phyloP scores from a whole-genome alignment of 2,888 invertebrate genomes.

The Temnothorax rugatulus region DNA sequence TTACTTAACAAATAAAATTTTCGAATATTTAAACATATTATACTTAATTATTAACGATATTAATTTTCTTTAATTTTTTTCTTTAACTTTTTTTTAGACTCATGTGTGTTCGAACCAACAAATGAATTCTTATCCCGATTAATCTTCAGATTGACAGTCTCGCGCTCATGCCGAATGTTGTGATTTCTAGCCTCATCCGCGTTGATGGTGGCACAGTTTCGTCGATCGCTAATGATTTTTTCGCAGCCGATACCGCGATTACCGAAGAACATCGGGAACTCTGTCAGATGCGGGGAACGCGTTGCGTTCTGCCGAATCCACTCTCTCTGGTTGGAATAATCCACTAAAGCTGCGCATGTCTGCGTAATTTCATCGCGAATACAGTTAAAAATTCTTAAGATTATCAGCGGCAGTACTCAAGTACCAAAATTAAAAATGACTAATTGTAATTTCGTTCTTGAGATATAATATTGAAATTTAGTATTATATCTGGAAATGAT shows the following conservation, averaged over 20 bases:
- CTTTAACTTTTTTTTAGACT: not conserved
- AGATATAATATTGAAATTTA: not conserved
- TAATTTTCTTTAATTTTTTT: not conserved
- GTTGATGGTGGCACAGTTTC: conserved; percentile 56
- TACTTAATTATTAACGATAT: not conserved
- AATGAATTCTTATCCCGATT: not conserved
- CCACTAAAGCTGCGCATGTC: conserved; percentile 78
- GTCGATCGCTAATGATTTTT: conserved; percentile 42
- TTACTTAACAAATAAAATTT: conserved; percentile 1
- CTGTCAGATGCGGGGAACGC: conserved; percentile 48
- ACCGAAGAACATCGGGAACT: conserved; percentile 52
- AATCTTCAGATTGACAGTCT: conserved; percentile 8
- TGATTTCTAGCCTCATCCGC: conserved; percentile 18
- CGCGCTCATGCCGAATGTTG: not conserved
- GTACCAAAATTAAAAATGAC: not conserved
- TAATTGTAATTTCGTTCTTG: not conserved
- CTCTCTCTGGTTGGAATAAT: conserved; percentile 77
- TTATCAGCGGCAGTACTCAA: not conserved
- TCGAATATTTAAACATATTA: not conserved
- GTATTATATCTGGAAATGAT: not conserved
- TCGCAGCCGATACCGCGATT: conserved; percentile 49
- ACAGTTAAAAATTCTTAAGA: not conserved
- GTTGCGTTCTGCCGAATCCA: conserved; percentile 69
- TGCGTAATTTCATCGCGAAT: conserved; percentile 54
- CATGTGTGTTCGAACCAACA: not conserved